Conservation (phyloP, 2,888 invertebrate species). For the Drosophila buzzatii region DNA sequence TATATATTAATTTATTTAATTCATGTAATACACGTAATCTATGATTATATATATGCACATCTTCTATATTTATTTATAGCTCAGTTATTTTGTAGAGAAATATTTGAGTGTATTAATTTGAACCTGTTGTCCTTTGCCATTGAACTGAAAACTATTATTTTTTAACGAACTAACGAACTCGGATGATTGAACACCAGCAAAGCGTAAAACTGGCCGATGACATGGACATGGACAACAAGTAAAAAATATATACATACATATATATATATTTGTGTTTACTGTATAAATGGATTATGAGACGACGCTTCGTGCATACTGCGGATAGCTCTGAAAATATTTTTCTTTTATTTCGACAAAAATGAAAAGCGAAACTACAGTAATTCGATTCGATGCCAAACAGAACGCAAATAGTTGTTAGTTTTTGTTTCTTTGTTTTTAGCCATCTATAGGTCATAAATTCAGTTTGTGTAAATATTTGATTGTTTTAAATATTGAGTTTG, state of each 20-base stretch:
- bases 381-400: slow-evolving; percentile 32
- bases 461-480: slow-evolving; percentile 48
- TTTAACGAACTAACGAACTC: slow-evolving; percentile 72
- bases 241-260: slow-evolving; percentile 16
- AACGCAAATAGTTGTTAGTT: neutral
- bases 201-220: slow-evolving; percentile 35
- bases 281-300: slow-evolving; percentile 61
- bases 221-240: slow-evolving; percentile 50
- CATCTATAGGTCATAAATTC: slow-evolving; percentile 22
- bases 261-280: slow-evolving; percentile 44
- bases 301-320: slow-evolving; percentile 13
- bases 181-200: slow-evolving; percentile 69
- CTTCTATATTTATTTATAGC: neutral
- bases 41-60: neutral
- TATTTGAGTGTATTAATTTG: neutral
- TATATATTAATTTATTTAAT: neutral
- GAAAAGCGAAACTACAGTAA: slow-evolving; percentile 21
- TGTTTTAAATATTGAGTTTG: slow-evolving; percentile 21
- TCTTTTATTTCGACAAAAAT: slow-evolving; percentile 40
- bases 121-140: slow-evolving; percentile 7
- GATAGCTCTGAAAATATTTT: slow-evolving; percentile 46
- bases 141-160: slow-evolving; percentile 61
- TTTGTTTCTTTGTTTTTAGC: slow-evolving; percentile 4
- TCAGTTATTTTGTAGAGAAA: slow-evolving; percentile 12
- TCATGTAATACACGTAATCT: neutral